These are phyloP conservation scores for Pelecanoides urinatrix DNA, from an alignment of 2,113 vertebrate species.

Conservation along the genomic window DNA sequence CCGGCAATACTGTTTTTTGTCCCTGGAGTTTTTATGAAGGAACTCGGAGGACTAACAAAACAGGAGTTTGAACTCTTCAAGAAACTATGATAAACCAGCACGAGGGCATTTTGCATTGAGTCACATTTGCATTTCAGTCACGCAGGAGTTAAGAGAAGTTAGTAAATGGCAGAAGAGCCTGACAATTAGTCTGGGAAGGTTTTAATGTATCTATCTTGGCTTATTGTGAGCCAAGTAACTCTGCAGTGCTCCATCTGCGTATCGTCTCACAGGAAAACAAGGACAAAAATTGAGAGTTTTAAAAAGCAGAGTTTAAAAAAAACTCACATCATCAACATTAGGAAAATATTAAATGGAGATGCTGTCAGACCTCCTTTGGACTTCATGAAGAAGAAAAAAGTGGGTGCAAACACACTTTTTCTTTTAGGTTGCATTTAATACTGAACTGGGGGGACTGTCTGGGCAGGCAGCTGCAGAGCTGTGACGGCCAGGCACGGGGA, in stretches of 20 bases:
- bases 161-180: background rate
- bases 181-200: background rate
- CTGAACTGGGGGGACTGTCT: background rate
- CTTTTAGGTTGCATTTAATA: background rate
- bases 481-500: background rate
- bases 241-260: rapidly evolving
- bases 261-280: background rate
- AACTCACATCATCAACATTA: background rate
- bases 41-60: background rate
- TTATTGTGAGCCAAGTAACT: background rate
- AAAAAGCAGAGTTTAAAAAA: background rate
- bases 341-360: background rate
- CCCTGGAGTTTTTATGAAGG: background rate
- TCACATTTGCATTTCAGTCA: background rate
- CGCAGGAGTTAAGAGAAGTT: background rate
- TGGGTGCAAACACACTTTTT: background rate
- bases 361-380: background rate
- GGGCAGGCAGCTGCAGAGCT: background rate
- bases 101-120: background rate
- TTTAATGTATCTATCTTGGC: background rate
- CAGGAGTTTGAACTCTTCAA: background rate
- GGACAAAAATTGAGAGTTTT: background rate
- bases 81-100: background rate
- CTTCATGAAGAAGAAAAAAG: background rate
- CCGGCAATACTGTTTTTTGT: background rate